These are phyloP conservation scores for Protonemura montana DNA, from an alignment of 2,888 invertebrate genomes.

Conservation along the genomic window DNA sequence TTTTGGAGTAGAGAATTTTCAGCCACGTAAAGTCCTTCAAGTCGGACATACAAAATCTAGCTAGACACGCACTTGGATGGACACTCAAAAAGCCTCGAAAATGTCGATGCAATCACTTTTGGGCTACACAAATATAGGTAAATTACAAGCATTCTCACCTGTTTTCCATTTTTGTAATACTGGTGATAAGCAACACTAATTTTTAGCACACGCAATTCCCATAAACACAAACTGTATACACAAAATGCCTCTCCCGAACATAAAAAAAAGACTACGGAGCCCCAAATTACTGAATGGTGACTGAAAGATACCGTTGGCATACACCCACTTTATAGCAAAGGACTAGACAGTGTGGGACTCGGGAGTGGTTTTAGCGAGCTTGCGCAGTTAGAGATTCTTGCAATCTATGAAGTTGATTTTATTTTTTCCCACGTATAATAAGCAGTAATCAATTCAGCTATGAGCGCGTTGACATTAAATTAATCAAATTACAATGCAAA, in stretches of 20 bases:
- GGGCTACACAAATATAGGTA: neutral
- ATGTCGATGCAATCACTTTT: neutral
- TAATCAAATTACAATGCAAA: neutral
- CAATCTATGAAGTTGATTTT: neutral
- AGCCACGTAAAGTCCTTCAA: neutral
- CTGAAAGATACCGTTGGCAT: conserved; percentile 26
- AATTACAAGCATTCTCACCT: conserved; percentile 45
- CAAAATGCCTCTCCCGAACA: conserved; percentile 19
- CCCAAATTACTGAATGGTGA: conserved; percentile 31
- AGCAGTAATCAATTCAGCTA: neutral
- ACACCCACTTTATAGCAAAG: conserved; percentile 38
- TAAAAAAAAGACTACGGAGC: conserved; percentile 26
- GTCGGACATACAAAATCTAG: neutral
- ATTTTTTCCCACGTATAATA: conserved; percentile 1
- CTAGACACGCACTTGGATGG: neutral
- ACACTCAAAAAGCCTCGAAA: neutral
- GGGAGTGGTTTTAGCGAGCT: conserved; percentile 35
- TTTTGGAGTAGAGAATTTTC: neutral
- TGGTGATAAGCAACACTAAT: conserved; percentile 47
- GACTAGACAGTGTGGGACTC: conserved; percentile 43
- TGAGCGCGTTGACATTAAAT: neutral
- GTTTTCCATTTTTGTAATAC: conserved; percentile 49
- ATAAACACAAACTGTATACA: conserved; percentile 28
- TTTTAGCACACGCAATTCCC: conserved; percentile 44
- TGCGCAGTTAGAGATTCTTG: neutral